A percentile compares a stretch with the other conserved stretches of the same genome.
phyloP scores from a whole-genome alignment of 2,113 vertebrate species.

The Perca schrenkii region DNA sequence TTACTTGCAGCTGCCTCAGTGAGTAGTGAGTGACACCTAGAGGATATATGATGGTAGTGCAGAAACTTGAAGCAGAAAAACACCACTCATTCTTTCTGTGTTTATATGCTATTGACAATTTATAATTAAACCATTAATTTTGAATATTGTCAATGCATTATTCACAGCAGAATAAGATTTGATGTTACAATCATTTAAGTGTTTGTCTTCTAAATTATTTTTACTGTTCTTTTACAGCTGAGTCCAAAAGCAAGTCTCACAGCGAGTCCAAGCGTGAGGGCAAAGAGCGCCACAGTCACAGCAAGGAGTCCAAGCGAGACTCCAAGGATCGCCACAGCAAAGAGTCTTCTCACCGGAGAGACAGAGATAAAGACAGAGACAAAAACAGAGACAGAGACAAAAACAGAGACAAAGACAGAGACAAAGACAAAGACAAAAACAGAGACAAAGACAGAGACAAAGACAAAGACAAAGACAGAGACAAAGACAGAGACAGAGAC shows the following conservation, averaged over 20 bases:
- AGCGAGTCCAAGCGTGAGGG: conserved; percentile 81
- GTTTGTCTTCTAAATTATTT: not conserved
- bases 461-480: not conserved
- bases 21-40: conserved; percentile 67
- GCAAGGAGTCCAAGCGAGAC: conserved; percentile 84
- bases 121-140: not conserved
- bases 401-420: conserved; percentile 43
- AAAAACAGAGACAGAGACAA: not conserved
- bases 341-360: conserved; percentile 80
- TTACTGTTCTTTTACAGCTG: conserved; percentile 79
- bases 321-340: conserved; percentile 82
- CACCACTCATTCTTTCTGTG: not conserved
- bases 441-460: not conserved
- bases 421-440: not conserved
- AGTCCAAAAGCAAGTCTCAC: conserved; percentile 91
- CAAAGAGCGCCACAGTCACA: conserved; percentile 83
- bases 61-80: conserved; percentile 3
- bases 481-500: not conserved
- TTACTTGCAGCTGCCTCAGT: conserved; percentile 2
- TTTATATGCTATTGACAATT: not conserved
- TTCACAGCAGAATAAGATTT: not conserved
- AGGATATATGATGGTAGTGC: conserved; percentile 52
- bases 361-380: conserved; percentile 48
- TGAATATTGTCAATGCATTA: not conserved
- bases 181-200: not conserved